Percentiles rank a stretch among this genome's conserved stretches.
Conservation (phyloP, 2,113 vertebrate genomes). For the Odobenus rosmarus region DNA sequence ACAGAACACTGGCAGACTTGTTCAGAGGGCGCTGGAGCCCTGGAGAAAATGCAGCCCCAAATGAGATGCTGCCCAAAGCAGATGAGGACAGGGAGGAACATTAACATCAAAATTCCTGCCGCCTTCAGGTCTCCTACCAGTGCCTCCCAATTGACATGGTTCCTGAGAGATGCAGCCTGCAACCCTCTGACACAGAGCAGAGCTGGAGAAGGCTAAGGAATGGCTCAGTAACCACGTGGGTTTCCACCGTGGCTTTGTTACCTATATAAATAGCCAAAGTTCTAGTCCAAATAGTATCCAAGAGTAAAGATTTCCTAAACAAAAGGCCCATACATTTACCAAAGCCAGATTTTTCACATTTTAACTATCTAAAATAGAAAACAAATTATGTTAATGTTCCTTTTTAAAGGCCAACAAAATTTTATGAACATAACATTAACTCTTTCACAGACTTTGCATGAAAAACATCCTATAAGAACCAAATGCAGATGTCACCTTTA, state of each 20-base stretch:
- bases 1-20: neutral
- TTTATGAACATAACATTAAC: neutral
- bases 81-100: neutral
- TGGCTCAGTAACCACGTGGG: neutral
- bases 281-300: neutral
- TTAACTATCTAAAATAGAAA: constrained; percentile 27
- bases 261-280: neutral
- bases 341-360: constrained; percentile 12
- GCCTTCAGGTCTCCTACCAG: neutral
- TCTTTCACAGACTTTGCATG: neutral
- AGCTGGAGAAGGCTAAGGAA: neutral
- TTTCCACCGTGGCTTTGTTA: neutral
- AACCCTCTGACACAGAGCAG: neutral
- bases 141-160: too few relatives aligned
- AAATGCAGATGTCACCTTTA: constrained; percentile 7
- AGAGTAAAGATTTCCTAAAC: neutral
- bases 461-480: neutral
- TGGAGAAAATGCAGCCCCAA: neutral
- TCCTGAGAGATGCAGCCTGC: neutral
- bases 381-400: neutral
- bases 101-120: neutral
- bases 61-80: neutral
- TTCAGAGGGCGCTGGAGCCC: neutral
- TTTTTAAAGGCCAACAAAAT: neutral
- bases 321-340: neutral